Conservation (phyloP, 1,140 invertebrate genomes). For the Drosophila tsacasi region DNA sequence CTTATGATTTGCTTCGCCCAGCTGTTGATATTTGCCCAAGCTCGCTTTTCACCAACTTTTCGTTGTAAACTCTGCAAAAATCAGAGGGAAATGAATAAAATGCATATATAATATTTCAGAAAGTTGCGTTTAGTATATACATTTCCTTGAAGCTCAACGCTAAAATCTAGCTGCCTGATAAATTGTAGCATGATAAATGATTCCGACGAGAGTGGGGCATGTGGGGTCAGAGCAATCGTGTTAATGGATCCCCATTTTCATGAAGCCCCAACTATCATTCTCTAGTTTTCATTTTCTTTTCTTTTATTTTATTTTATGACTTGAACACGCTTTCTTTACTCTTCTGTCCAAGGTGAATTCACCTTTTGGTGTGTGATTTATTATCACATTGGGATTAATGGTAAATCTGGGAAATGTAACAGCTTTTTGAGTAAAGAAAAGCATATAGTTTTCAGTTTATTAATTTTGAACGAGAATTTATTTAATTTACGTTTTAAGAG, state of each 20-base stretch:
- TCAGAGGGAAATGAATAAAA: constrained; percentile 33
- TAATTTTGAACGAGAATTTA: neutral
- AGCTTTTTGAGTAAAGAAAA: neutral
- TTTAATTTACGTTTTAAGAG: neutral
- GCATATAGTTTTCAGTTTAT: neutral
- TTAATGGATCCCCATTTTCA: constrained; percentile 66
- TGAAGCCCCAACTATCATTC: constrained; percentile 8
- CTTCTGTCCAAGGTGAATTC: neutral
- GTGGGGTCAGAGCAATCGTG: constrained; percentile 60
- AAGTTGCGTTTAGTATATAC: constrained; percentile 14
- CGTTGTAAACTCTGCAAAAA: constrained; percentile 43
- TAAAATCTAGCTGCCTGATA: constrained; percentile 66
- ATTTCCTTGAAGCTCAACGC: constrained; percentile 20
- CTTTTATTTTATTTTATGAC: constrained; percentile 12
- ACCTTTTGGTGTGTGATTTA: constrained; percentile 9
- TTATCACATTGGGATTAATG: constrained; percentile 1
- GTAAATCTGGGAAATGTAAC: neutral
- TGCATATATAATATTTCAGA: constrained; percentile 38
- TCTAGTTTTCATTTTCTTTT: constrained; percentile 6
- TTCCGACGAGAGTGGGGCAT: constrained; percentile 11
- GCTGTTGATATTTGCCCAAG: constrained; percentile 47
- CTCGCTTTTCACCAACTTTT: constrained; percentile 48
- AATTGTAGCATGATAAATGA: constrained; percentile 70
- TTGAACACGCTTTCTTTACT: neutral
- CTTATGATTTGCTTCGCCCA: constrained; percentile 67